A percentile compares a stretch with the other conserved stretches of the same genome.
phyloP scores from a whole-genome alignment of 2,888 invertebrate genomes.

The Gonocerus acuteangulatus region DNA sequence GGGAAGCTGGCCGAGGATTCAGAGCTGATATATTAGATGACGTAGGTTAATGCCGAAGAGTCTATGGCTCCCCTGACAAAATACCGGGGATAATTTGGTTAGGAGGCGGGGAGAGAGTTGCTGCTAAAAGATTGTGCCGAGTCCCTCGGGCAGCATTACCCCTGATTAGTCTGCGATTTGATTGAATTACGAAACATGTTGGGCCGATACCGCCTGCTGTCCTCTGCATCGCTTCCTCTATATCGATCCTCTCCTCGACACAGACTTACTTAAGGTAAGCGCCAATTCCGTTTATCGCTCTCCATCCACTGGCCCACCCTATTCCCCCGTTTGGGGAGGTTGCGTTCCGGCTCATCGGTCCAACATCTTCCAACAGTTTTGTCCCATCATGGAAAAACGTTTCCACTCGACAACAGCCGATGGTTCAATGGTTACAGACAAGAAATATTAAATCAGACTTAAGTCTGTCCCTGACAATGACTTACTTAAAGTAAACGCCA shows the following conservation, averaged over 20 bases:
- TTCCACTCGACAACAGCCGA: too few relatives aligned
- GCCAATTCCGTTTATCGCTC: slow-evolving; percentile 4
- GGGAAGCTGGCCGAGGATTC: too few relatives aligned
- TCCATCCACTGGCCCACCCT: background rate
- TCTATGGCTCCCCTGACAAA: slow-evolving; percentile 21
- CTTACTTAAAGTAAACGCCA: too few relatives aligned
- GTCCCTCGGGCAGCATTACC: slow-evolving; percentile 39
- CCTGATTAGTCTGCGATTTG: slow-evolving; percentile 37
- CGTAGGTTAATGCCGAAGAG: background rate
- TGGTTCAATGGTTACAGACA: too few relatives aligned
- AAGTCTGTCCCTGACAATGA: too few relatives aligned
- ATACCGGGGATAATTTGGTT: slow-evolving; percentile 20
- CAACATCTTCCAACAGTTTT: too few relatives aligned
- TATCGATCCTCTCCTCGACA: background rate
- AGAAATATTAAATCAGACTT: too few relatives aligned
- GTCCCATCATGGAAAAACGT: too few relatives aligned
- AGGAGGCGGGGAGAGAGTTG: slow-evolving; percentile 4
- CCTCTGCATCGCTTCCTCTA: background rate
- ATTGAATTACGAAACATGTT: slow-evolving; percentile 36
- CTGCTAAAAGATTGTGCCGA: slow-evolving; percentile 6
- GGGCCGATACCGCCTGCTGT: slow-evolving; percentile 11
- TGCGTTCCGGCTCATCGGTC: too few relatives aligned
- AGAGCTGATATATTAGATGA: too few relatives aligned
- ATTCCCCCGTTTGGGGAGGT: too few relatives aligned
- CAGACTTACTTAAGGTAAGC: background rate